Percentiles rank a stretch among this genome's conserved stretches.
phyloP scores from a whole-genome alignment of 2,113 vertebrate species.

The Setophaga kirtlandii region DNA sequence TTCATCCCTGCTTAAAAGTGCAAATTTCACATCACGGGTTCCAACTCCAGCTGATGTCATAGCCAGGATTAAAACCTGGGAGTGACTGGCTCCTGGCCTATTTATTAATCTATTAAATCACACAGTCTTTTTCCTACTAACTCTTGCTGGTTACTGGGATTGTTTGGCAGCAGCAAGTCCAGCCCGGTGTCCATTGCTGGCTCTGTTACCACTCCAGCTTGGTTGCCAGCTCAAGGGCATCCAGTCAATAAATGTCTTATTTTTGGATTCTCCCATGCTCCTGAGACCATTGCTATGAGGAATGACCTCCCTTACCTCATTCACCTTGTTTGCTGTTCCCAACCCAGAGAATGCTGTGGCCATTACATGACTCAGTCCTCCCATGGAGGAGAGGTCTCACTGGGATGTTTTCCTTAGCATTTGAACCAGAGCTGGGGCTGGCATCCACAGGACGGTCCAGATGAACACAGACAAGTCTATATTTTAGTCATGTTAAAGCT shows the following conservation, averaged over 20 bases:
- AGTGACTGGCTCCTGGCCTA: constrained; percentile 40
- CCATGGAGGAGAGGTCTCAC: not conserved
- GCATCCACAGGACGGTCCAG: not conserved
- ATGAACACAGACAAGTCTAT: constrained; percentile 37
- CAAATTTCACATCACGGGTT: not conserved
- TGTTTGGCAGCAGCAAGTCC: constrained; percentile 48
- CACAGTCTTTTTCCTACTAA: not conserved
- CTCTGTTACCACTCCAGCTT: constrained; percentile 40
- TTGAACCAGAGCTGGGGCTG: constrained; percentile 51
- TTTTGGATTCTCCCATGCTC: constrained; percentile 71
- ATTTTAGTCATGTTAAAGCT: constrained; percentile 57
- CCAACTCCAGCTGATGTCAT: not conserved
- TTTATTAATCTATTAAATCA: constrained; percentile 52
- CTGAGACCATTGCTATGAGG: constrained; percentile 34
- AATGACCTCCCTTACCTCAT: constrained; percentile 66
- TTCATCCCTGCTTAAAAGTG: not conserved
- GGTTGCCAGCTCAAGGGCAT: constrained; percentile 72
- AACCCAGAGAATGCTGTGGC: not conserved
- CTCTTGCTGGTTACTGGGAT: not conserved
- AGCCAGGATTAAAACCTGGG: not conserved
- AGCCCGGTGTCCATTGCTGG: constrained; percentile 57
- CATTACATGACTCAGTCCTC: constrained; percentile 26
- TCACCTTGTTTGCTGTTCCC: constrained; percentile 72
- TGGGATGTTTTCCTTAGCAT: constrained; percentile 58
- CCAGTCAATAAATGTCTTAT: constrained; percentile 70